phyloP scores from a whole-genome alignment of 2,888 invertebrate genomes.

The Stenodema calcarata region DNA sequence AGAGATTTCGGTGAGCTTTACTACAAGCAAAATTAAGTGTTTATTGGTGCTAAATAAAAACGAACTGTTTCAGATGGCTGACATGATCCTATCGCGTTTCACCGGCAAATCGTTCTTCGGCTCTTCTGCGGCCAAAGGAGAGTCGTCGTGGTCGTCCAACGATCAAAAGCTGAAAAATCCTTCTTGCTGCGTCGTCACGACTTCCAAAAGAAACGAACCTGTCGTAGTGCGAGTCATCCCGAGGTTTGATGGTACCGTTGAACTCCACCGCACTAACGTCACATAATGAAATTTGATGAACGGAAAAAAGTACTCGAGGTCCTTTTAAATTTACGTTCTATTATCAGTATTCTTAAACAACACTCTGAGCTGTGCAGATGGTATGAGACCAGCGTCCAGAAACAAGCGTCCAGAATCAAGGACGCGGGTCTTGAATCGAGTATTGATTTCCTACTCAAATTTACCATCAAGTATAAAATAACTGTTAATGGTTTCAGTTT shows the following conservation, averaged over 20 bases:
- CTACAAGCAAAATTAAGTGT: too few relatives aligned
- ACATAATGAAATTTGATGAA: not conserved
- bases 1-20: too few relatives aligned
- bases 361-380: not conserved
- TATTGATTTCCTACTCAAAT: too few relatives aligned
- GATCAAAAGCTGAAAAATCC: not conserved
- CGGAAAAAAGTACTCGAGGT: not conserved
- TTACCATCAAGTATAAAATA: too few relatives aligned
- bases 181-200: constrained; percentile 15
- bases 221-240: constrained; percentile 22
- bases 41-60: too few relatives aligned
- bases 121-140: not conserved
- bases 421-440: too few relatives aligned
- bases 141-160: not conserved
- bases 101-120: not conserved
- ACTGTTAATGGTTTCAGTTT: too few relatives aligned
- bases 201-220: constrained; percentile 12
- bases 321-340: not conserved
- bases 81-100: not conserved
- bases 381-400: too few relatives aligned
- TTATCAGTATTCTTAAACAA: not conserved
- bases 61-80: constrained; percentile 1
- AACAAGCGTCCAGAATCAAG: too few relatives aligned
- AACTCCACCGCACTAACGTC: constrained; percentile 8
- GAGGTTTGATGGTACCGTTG: constrained; percentile 24